A percentile compares a stretch with the other conserved stretches of the same genome.
phyloP scores from a whole-genome alignment of 2,888 invertebrate genomes.

The Brenthis hecate region DNA sequence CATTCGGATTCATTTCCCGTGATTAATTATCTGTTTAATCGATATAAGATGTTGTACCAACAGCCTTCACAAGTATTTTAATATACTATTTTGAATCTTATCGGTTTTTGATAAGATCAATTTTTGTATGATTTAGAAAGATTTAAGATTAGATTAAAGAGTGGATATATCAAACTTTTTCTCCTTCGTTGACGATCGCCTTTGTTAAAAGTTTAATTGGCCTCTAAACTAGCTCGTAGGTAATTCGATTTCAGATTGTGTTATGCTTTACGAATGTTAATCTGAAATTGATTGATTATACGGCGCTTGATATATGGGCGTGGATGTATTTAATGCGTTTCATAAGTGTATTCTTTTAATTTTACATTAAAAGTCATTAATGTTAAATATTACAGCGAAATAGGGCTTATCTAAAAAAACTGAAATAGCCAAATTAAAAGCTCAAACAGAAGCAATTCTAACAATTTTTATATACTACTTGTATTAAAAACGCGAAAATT shows the following conservation, averaged over 20 bases:
- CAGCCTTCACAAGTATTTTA: slow-evolving; percentile 71
- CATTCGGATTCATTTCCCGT: slow-evolving; percentile 82
- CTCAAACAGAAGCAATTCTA: too few relatives aligned
- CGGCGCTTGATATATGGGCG: slow-evolving; percentile 30
- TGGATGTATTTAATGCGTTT: slow-evolving; percentile 30
- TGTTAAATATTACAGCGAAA: background rate
- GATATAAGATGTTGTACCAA: slow-evolving; percentile 82
- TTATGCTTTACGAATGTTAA: slow-evolving; percentile 70
- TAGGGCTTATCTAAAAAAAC: too few relatives aligned
- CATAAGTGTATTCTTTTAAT: slow-evolving; percentile 18
- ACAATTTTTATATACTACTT: too few relatives aligned
- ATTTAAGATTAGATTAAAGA: slow-evolving; percentile 78
- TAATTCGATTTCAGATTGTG: slow-evolving; percentile 76
- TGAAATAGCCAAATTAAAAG: too few relatives aligned
- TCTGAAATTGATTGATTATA: slow-evolving; percentile 78
- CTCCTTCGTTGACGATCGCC: slow-evolving; percentile 78
- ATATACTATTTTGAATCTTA: slow-evolving; percentile 46
- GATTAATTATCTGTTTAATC: slow-evolving; percentile 83
- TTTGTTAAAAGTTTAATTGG: slow-evolving; percentile 81
- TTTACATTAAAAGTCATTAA: background rate
- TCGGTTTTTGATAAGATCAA: slow-evolving; percentile 34
- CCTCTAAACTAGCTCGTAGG: slow-evolving; percentile 75
- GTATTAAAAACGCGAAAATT: too few relatives aligned
- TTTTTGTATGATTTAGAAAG: slow-evolving; percentile 42
- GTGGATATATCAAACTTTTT: slow-evolving; percentile 80